A percentile compares a stretch with the other conserved stretches of the same genome.
phyloP scores from a whole-genome alignment of 2,888 invertebrate genomes.

The Congeria kusceri region DNA sequence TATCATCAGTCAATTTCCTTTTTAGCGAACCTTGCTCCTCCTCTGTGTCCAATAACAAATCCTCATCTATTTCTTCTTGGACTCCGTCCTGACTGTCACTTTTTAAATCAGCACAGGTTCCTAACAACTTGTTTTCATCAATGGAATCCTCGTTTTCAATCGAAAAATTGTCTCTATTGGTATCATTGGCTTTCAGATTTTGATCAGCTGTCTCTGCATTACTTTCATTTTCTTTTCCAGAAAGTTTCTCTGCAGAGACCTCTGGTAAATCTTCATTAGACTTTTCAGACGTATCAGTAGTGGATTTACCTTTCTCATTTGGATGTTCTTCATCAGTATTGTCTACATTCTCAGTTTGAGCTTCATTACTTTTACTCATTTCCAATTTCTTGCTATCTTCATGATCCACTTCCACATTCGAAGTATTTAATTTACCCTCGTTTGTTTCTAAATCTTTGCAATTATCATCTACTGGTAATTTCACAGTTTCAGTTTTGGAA shows the following conservation, averaged over 20 bases:
- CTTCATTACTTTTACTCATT: background rate
- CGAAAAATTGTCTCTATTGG: slow-evolving; percentile 10
- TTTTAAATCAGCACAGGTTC: background rate
- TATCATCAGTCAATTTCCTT: background rate
- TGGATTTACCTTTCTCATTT: too few species aligned
- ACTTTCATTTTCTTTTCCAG: slow-evolving; percentile 12
- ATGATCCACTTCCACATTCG: background rate
- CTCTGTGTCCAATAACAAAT: slow-evolving; percentile 10
- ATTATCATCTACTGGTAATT: background rate
- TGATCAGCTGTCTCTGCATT: slow-evolving; percentile 7
- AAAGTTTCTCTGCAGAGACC: slow-evolving; percentile 2
- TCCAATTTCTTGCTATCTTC: slow-evolving; percentile 17
- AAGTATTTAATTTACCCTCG: slow-evolving; percentile 1
- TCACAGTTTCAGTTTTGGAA: background rate
- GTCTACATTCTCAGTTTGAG: background rate
- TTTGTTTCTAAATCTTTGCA: slow-evolving; percentile 3
- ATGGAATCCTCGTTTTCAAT: background rate
- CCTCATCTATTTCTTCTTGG: slow-evolving; percentile 21
- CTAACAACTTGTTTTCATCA: slow-evolving; percentile 8
- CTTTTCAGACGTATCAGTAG: background rate
- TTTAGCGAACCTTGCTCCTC: background rate
- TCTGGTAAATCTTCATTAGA: background rate
- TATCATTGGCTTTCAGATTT: slow-evolving; percentile 14
- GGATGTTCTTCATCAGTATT: background rate
- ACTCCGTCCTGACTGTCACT: slow-evolving; percentile 7